phyloP scores from a whole-genome alignment of 1,140 invertebrate genomes.

The Hormaphis cornu region DNA sequence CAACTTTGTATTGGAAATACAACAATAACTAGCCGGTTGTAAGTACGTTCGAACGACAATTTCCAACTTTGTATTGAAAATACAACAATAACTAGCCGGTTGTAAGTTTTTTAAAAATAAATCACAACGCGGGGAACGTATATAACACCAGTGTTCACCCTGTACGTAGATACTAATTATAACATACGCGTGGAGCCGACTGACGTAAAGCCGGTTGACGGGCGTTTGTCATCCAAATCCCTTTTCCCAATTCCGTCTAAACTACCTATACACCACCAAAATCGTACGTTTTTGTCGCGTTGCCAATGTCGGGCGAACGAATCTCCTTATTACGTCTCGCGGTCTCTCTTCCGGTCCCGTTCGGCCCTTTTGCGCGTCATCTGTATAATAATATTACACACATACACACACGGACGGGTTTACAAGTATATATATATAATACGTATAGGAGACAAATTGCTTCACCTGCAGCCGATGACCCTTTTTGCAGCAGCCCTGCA shows the following conservation, averaged over 20 bases:
- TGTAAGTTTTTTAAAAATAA: no score
- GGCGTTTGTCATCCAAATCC: slow-evolving; percentile 24
- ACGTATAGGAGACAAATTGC: slow-evolving; percentile 24
- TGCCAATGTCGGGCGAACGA: slow-evolving; percentile 24
- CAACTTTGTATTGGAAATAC: no score
- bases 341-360: neutral
- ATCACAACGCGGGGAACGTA: no score
- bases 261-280: neutral
- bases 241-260: no score
- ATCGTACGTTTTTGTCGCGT: slow-evolving; percentile 9
- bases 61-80: no score
- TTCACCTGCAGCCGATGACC: slow-evolving; percentile 29
- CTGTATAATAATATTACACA: neutral
- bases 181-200: neutral
- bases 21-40: no score
- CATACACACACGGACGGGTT: neutral
- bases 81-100: no score
- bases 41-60: no score
- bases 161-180: no score
- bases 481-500: no score
- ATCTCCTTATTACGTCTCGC: no score
- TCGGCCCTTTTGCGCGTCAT: neutral
- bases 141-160: no score
- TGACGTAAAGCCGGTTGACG: neutral
- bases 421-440: neutral